Evolutionary conservation across 1,140 invertebrate species (phyloP), one percentile per base, ranked within the genome.

Genomic region (Pogonomyrmex californicus): DNA sequence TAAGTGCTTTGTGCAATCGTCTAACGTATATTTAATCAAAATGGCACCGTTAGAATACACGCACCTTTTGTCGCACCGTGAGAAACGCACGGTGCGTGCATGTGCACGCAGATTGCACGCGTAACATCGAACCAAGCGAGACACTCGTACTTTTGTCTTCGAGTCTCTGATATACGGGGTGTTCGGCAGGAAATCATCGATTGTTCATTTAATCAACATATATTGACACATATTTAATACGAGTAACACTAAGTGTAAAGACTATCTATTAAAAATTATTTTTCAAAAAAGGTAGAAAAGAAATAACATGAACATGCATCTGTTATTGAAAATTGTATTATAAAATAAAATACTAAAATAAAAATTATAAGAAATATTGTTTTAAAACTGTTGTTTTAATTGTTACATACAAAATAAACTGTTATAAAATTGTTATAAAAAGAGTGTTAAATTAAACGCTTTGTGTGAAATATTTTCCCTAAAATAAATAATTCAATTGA

Each of bases 21-120:
- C 44, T 66, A 54, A 68, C 17, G 14, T 44, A 17, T 23, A 14
- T 70, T 58, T 38, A 51, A 71, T 54, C 68, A 76, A 87, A 90
- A 65, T 68, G 60, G 66, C 14, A 38, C 65, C 79, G 87, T n/a
- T 75, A 58, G 60, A n/a, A 82, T 60, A 70, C 17, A 68, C 41
- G 82, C 38, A 4, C 85, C 85, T 87, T 90, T 90, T 90, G 85
- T 90, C 58, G 38, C 66, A 87, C 54, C 88, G 89, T 89, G 88
- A 89, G 88, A 90, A 89, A 90, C 65, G 85, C 47, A 23, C 60
- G 51, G 49, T 66, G 71, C 76, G 30, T 88, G 17, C 71, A 60
- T 68, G 65, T 56, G 79, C 79, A 79, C 76, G 60, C 87, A 88
- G 54, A 77, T 81, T 76, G 54, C 68, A 87, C 87, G 87, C 58